Conservation (phyloP, 2,113 vertebrate genomes). For the Siniperca knerii region DNA sequence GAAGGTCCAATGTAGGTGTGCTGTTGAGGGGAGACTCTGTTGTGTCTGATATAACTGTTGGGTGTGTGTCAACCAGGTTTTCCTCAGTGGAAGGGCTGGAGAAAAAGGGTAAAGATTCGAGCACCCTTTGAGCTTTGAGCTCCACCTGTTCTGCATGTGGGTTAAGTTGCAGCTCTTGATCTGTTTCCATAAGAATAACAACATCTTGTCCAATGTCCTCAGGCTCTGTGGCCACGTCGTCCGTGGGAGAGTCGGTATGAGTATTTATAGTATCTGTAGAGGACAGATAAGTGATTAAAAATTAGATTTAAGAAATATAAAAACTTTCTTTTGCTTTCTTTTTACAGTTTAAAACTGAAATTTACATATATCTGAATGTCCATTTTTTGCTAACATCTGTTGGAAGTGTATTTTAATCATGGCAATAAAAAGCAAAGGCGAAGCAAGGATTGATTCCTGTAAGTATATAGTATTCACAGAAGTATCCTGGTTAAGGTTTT, state of each 20-base stretch:
- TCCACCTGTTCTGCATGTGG: slow-evolving; percentile 78
- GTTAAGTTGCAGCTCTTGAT: slow-evolving; percentile 87
- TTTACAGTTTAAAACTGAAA: not conserved
- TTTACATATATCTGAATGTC: not conserved
- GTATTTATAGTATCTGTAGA: slow-evolving; percentile 68
- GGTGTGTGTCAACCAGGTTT: slow-evolving; percentile 20
- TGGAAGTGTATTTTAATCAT: not conserved
- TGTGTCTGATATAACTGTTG: slow-evolving; percentile 35
- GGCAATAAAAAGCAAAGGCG: not conserved
- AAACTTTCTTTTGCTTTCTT: not conserved
- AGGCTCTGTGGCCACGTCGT: slow-evolving; percentile 75
- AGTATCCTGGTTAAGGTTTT: not conserved
- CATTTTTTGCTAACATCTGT: not conserved
- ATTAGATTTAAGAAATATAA: not conserved
- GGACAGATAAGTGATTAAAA: slow-evolving; percentile 18
- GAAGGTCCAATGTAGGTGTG: slow-evolving; percentile 3
- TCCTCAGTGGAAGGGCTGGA: slow-evolving; percentile 33
- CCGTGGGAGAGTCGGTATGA: slow-evolving; percentile 75
- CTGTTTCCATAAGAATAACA: slow-evolving; percentile 86
- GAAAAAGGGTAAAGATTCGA: slow-evolving; percentile 86
- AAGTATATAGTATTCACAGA: not conserved
- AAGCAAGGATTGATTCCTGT: not conserved
- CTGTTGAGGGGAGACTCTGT: slow-evolving; percentile 38
- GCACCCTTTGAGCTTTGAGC: slow-evolving; percentile 90
- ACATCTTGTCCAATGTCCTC: slow-evolving; percentile 82